Percentiles rank a stretch among this genome's conserved stretches.
Evolutionary conservation across 2,888 invertebrate species (phyloP).

Genomic region (Sipunculus nudus): DNA sequence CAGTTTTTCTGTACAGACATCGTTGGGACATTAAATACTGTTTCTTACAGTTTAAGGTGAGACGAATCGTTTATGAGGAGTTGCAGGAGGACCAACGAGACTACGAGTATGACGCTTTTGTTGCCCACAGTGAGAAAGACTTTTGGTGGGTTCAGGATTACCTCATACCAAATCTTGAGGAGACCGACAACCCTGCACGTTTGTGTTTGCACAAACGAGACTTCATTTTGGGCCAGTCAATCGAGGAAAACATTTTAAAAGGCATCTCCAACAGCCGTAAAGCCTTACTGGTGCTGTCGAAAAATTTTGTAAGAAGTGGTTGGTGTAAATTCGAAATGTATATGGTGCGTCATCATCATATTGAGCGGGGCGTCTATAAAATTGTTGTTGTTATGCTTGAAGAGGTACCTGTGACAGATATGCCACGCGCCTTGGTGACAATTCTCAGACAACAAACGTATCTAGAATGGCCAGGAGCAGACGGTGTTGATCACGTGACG

Average conservation of each 20-base stretch:
- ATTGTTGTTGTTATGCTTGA: conserved; percentile 75
- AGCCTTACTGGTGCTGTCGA: conserved; percentile 74
- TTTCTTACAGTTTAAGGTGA: too few relatives aligned
- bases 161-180: conserved; percentile 74
- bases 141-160: conserved; percentile 74
- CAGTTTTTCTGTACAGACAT: too few relatives aligned
- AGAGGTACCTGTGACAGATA: conserved; percentile 72
- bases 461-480: conserved; percentile 12
- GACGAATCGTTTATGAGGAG: too few relatives aligned
- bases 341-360: conserved; percentile 72
- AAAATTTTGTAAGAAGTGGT: conserved; percentile 74
- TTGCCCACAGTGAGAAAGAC: conserved; percentile 76
- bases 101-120: conserved; percentile 77
- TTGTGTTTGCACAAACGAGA: conserved; percentile 79
- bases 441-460: too few relatives aligned
- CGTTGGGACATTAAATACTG: too few relatives aligned
- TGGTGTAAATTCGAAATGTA: conserved; percentile 81
- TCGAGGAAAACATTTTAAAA: conserved; percentile 77
- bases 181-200: conserved; percentile 68
- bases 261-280: conserved; percentile 76
- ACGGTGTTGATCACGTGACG: too few relatives aligned
- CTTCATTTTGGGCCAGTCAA: conserved; percentile 77
- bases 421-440: conserved; percentile 75
- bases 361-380: conserved; percentile 70
- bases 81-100: too few relatives aligned